phyloP scores from a whole-genome alignment of 2,888 invertebrate species.

The Cheilosia urbana region DNA sequence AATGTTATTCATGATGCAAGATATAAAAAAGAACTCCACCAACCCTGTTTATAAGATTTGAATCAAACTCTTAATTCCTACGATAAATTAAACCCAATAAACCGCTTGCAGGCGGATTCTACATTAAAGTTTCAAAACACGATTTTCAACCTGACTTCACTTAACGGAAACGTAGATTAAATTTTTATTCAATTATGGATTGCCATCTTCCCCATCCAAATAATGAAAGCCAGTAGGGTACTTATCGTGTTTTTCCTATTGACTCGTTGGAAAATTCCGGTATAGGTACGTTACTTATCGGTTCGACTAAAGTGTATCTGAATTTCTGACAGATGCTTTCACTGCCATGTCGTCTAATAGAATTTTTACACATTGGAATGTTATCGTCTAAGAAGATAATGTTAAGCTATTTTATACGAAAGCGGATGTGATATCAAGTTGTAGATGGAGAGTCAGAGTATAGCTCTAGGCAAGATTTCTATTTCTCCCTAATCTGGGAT shows the following conservation, averaged over 20 bases:
- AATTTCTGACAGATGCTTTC: conserved; percentile 21
- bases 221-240: conserved; percentile 5
- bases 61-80: neutral
- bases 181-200: conserved; percentile 49
- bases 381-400: conserved; percentile 20
- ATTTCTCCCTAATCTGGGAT: neutral
- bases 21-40: neutral
- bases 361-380: conserved; percentile 33
- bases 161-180: conserved; percentile 38
- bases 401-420: conserved; percentile 6
- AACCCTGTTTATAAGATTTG: neutral
- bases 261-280: conserved; percentile 21
- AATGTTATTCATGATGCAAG: too few relatives aligned
- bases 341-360: conserved; percentile 20
- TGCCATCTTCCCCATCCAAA: conserved; percentile 11
- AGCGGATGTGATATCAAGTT: conserved; percentile 3
- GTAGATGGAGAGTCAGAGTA: neutral
- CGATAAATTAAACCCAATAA: neutral
- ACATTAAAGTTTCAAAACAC: conserved; percentile 5
- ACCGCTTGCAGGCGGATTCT: neutral
- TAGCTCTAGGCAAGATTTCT: neutral
- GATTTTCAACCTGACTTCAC: conserved; percentile 46
- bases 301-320: conserved; percentile 11
- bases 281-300: conserved; percentile 12
- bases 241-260: neutral